Evolutionary conservation across 2,797 vertebrate species (phyloP).

Genomic region (Amniataba percoides): DNA sequence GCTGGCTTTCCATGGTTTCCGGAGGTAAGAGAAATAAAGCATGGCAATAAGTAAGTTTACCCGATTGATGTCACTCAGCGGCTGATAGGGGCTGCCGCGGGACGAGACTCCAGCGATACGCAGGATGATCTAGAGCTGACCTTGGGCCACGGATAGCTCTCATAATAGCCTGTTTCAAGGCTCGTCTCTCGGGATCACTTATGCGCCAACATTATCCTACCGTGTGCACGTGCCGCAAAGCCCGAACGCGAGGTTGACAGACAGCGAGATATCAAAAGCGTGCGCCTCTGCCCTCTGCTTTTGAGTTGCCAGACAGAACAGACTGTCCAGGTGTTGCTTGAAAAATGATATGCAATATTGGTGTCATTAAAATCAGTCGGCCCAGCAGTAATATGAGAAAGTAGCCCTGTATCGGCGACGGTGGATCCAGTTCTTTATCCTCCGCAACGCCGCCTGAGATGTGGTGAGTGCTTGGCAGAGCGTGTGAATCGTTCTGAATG

Average conservation of each 20-base stretch:
- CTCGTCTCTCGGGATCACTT: slow-evolving; percentile 66
- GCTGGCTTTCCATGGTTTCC: slow-evolving; percentile 67
- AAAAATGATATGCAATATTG: slow-evolving; percentile 51
- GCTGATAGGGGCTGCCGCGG: slow-evolving; percentile 61
- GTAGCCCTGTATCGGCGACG: slow-evolving; percentile 51
- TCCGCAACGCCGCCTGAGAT: slow-evolving; percentile 46
- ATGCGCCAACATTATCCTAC: slow-evolving; percentile 47
- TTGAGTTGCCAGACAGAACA: slow-evolving; percentile 43
- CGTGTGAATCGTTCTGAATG: slow-evolving; percentile 75
- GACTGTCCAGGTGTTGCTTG: slow-evolving; percentile 44
- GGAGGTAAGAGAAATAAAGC: slow-evolving; percentile 79
- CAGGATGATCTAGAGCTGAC: slow-evolving; percentile 71
- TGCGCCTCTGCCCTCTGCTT: slow-evolving; percentile 30
- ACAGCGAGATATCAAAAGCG: slow-evolving; percentile 15
- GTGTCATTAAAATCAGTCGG: slow-evolving; percentile 57
- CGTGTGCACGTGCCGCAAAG: slow-evolving; percentile 28
- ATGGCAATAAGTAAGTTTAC: slow-evolving; percentile 76
- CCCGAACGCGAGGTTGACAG: slow-evolving; percentile 10
- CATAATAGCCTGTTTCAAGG: slow-evolving; percentile 56
- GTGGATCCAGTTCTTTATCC: slow-evolving; percentile 72
- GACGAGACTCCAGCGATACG: slow-evolving; percentile 57
- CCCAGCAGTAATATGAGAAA: slow-evolving; percentile 74
- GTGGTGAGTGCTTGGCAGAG: slow-evolving; percentile 65
- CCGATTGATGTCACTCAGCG: slow-evolving; percentile 76
- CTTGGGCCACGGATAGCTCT: slow-evolving; percentile 65